Conservation (phyloP, 35 echinoderm and acorn worm species). For the Nesometra sesokonis region DNA sequence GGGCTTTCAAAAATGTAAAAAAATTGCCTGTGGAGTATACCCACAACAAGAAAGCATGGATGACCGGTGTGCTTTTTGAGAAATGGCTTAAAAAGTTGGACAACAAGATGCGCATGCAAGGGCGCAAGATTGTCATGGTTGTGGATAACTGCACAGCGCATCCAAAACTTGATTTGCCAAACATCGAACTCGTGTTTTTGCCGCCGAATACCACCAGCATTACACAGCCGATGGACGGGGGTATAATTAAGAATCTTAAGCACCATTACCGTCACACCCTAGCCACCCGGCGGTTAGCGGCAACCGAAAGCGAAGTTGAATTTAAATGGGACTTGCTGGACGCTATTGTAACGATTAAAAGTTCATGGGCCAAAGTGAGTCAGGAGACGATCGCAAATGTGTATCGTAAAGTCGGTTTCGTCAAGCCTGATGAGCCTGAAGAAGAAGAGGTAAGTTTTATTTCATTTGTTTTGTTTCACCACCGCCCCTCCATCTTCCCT, state of each 20-base stretch:
- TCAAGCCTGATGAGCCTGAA: background rate
- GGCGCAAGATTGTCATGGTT: conserved; percentile 17
- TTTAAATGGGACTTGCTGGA: conserved; percentile 36
- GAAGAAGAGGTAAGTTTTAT: background rate
- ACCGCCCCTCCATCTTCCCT: background rate
- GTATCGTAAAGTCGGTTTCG: conserved; percentile 25
- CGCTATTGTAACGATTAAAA: conserved; percentile 14
- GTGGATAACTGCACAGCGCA: conserved; percentile 27
- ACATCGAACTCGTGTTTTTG: conserved; percentile 24
- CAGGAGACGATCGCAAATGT: conserved; percentile 4
- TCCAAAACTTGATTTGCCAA: background rate
- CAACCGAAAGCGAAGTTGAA: background rate
- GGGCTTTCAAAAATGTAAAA: conserved; percentile 36
- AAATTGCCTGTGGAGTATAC: conserved; percentile 17
- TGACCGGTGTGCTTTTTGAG: conserved; percentile 18
- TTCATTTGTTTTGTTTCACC: background rate
- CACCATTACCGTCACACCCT: conserved; percentile 22
- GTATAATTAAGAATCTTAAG: conserved; percentile 14
- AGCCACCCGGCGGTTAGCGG: background rate
- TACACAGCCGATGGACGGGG: conserved; percentile 34
- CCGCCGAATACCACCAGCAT: conserved; percentile 32
- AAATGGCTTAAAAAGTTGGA: conserved; percentile 27
- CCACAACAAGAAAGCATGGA: conserved; percentile 40
- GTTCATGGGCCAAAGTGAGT: conserved; percentile 15
- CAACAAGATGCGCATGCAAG: background rate